phyloP scores from a whole-genome alignment of 2,888 invertebrate species.

The Liopterus haemorrhoidalis region DNA sequence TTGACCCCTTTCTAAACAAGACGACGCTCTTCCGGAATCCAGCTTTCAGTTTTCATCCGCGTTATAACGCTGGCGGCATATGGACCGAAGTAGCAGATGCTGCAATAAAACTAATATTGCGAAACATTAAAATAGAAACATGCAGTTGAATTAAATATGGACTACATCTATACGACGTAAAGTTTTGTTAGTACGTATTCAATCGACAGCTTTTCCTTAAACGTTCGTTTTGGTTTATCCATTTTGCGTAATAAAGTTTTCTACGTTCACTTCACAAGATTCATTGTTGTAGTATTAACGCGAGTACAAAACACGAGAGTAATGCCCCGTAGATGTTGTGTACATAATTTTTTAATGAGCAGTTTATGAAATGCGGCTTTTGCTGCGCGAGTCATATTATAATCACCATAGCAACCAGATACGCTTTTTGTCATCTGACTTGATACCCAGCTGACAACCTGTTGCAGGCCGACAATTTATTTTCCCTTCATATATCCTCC shows the following conservation, averaged over 20 bases:
- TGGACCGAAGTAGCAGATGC: no score
- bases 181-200: not conserved
- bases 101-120: not conserved
- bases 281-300: no score
- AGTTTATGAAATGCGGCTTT: not conserved
- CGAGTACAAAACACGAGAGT: no score
- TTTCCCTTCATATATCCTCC: not conserved
- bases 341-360: conserved; percentile 14
- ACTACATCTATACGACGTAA: no score
- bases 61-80: no score
- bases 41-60: no score
- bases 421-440: conserved; percentile 8
- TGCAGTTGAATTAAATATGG: no score
- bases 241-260: no score
- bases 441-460: conserved; percentile 5
- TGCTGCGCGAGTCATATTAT: not conserved
- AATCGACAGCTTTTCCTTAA: conserved; percentile 1
- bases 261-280: not conserved
- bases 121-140: conserved; percentile 1
- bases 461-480: conserved; percentile 1
- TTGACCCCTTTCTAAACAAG: no score
- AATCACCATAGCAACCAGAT: conserved; percentile 9
- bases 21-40: no score
- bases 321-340: no score
- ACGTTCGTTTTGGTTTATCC: no score